These are phyloP conservation scores for Zaprionus davidi DNA, from an alignment of 1,140 invertebrate species.

Conservation along the genomic window DNA sequence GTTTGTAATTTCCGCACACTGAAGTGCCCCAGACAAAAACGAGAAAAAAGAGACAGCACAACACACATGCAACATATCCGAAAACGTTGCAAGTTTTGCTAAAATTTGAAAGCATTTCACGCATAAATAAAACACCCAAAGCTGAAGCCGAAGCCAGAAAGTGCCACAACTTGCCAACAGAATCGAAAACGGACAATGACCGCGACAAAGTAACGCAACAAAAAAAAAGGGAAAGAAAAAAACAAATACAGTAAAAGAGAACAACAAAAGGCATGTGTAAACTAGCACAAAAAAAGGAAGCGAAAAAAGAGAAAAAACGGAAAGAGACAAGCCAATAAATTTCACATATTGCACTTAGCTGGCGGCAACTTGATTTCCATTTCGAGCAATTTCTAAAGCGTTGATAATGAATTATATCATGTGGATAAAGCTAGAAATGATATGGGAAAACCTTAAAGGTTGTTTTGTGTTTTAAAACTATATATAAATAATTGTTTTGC, in stretches of 20 bases:
- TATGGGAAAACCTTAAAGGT: background rate
- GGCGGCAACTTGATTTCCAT: constrained; percentile 34
- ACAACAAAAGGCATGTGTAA: constrained; percentile 4
- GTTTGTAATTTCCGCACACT: constrained; percentile 62
- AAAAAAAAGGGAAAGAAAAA: background rate
- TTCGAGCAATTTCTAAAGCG: constrained; percentile 22
- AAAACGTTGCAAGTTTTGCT: constrained; percentile 49
- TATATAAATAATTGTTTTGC: no score
- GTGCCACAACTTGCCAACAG: constrained; percentile 41
- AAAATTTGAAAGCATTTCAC: constrained; percentile 63
- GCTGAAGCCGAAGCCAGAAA: constrained; percentile 16
- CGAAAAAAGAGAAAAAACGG: constrained; percentile 1
- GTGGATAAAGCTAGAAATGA: background rate
- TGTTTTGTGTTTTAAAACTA: no score
- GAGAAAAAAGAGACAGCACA: background rate
- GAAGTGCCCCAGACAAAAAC: constrained; percentile 46
- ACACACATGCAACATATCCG: constrained; percentile 33
- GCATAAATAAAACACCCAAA: constrained; percentile 68
- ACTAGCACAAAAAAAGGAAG: constrained; percentile 10
- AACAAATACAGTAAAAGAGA: background rate
- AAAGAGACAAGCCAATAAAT: constrained; percentile 38
- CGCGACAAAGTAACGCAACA: constrained; percentile 16
- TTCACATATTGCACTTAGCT: constrained; percentile 42
- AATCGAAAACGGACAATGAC: constrained; percentile 47
- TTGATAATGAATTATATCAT: background rate